Evolutionary conservation across 1,140 invertebrate species (phyloP).

Genomic region (Thaumatotibia leucotreta): DNA sequence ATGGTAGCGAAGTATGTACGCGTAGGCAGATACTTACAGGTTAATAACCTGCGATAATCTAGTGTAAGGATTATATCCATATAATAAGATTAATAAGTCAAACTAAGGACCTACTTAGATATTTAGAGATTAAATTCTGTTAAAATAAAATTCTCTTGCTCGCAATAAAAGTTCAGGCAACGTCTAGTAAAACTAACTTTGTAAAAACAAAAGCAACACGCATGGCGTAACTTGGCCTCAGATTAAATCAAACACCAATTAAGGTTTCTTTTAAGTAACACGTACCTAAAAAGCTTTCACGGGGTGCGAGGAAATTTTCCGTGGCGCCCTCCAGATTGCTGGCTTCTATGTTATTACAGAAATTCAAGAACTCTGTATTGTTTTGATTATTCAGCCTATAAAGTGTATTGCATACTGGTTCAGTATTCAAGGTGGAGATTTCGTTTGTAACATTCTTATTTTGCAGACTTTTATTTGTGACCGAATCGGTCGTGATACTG

Average conservation of each 20-base stretch:
- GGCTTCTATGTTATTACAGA: constrained; percentile 19
- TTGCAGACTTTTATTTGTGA: not conserved
- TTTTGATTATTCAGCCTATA: constrained; percentile 45
- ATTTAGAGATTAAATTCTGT: not conserved
- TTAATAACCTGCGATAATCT: no score
- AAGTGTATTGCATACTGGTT: constrained; percentile 51
- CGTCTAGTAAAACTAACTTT: not conserved
- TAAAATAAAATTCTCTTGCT: not conserved
- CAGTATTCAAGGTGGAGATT: constrained; percentile 18
- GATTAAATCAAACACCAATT: not conserved
- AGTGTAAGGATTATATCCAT: no score
- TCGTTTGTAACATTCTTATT: not conserved
- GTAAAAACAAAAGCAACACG: not conserved
- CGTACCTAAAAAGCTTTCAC: constrained; percentile 34
- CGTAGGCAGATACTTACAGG: no score
- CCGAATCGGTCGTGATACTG: not conserved
- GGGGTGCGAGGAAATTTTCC: constrained; percentile 16
- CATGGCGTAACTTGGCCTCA: not conserved
- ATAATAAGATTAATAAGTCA: no score
- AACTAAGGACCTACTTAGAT: not conserved
- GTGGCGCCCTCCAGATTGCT: constrained; percentile 30
- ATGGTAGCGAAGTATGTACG: not conserved
- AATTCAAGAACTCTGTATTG: constrained; percentile 23
- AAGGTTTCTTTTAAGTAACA: constrained; percentile 11
- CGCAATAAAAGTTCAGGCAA: not conserved